Conservation (phyloP, 1,140 invertebrate genomes). For the Copidosoma floridanum region DNA sequence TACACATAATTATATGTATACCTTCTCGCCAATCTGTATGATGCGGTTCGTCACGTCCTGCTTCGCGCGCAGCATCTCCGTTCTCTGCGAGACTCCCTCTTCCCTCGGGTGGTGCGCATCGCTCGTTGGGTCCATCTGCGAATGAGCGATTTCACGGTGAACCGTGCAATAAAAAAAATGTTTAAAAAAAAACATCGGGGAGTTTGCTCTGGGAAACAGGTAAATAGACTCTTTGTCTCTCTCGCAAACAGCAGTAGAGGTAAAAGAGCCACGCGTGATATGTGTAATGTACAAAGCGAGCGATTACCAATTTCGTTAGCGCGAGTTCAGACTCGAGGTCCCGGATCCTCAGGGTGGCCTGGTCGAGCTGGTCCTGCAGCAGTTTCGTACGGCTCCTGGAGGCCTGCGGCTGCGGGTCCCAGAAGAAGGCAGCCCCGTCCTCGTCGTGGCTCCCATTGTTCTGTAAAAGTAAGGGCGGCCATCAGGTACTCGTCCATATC, state of each 20-base stretch:
- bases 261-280: no score
- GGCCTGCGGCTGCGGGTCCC: constrained; percentile 44
- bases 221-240: no score
- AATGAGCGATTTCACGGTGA: no score
- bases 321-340: constrained; percentile 48
- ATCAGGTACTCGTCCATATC: neutral
- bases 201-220: no score
- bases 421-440: constrained; percentile 45
- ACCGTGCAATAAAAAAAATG: no score
- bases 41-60: constrained; percentile 55
- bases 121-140: constrained; percentile 18
- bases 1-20: no score
- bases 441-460: constrained; percentile 38
- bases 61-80: constrained; percentile 47
- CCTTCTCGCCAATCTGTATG: constrained; percentile 54
- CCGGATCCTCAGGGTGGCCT: constrained; percentile 51
- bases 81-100: constrained; percentile 45
- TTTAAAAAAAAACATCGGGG: no score
- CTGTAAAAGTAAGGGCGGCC: constrained; percentile 22
- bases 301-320: no score
- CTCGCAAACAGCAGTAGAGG: no score
- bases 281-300: no score
- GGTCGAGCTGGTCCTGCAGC: constrained; percentile 47
- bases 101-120: no score
- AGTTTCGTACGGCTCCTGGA: constrained; percentile 39